Evolutionary conservation across 2,888 invertebrate genomes (phyloP), one percentile per base, ranked within the genome.

Genomic region (Tachina grossa): DNA sequence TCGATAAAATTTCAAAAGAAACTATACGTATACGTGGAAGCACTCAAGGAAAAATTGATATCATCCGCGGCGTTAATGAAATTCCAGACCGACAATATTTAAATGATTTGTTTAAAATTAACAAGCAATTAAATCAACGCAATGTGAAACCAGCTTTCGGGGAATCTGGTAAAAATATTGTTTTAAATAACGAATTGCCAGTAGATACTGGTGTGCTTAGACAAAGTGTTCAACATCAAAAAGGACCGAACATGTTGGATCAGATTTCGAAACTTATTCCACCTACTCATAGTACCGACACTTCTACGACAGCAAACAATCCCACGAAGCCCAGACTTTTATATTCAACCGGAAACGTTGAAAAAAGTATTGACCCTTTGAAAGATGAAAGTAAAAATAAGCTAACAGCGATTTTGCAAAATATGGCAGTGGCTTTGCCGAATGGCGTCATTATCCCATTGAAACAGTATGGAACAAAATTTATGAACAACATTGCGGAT

Each of bases 41-140:
- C 1, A 69, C 85, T 0, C 87, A 77, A 14, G 92, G 90, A 11
- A 90, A 89, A 85, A 85, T 88, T 11, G 92, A 92, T 86, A 88
- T 92, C 1, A 90, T 92, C 75, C 92, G 92, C 4, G 88, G 88
- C 51, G 89, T 90, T 4, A 91, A 90, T 75, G 91, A 91, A 76
- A 89, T 91, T 79, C 92, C 92, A 0, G 89, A 89, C 11, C 89
- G 89, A 4, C 90, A 91, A 81, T 89, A 91, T 76, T 89, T 92
- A 9, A 92, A 91, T 77, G 92, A 92, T 88, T 86, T 92, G 9
- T 88, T 89, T 76, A 92, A 90, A 87, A 88, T 90, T 79, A 90
- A 90, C 14, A 89, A 83, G 45, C 72, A 91, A 10, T 49, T 92
- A 6, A 91, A 91, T 65, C 13, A 87, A 45, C 47, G 13, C 14